Base-by-base conservation (phyloP, 2,888 invertebrate species). In the Thereva unica region DNA sequence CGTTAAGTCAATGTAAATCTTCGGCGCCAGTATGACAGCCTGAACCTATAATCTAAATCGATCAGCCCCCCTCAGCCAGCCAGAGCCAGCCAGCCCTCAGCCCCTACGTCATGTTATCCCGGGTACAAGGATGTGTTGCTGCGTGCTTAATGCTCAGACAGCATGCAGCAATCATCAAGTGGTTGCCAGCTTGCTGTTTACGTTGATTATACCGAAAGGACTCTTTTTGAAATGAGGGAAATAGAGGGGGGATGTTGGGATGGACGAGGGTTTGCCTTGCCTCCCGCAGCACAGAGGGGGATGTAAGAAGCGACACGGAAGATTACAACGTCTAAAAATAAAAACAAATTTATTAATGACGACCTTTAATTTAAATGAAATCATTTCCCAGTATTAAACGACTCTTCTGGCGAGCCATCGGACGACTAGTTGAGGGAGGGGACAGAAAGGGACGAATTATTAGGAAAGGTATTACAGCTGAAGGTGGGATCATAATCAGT, bases 41-140 rank as follows among this genome's bases (percentile, higher is more conserved):
- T 67, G 66, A 69, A 69, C 69, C 69, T 69, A 66, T 67, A 69
- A 69, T 69, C 69, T 66, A 66, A 67, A 66, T 69, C 67, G 69
- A 69, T 69, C 69, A 69, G 34, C 66, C 67, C 67, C 57, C 57
- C 49, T 57, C 41, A 34, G 9, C n/a, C 37, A 10, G 40, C 50
- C 40, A 37, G 45, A 10, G 40, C 50, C 40, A 37, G 45, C 7
- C 54, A 54, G 35, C 49, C 38, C 35, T 42, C 23, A 23, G 23
- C 23, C 23, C 23, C 23, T 23, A 42, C 64, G 54, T n/a, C 38
- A 45, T 44, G 54, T 65, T 57, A 66, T 55, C 45, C 47, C 8
- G 9, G 37, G 12, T 44, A 54, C 55, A 67, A 63, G 67, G 53
- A 54, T 66, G 47, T 47, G 23, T 54, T 63, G 57, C 54, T 63